phyloP scores from a whole-genome alignment of 2,797 vertebrate species.

The Eulemur rubriventer region DNA sequence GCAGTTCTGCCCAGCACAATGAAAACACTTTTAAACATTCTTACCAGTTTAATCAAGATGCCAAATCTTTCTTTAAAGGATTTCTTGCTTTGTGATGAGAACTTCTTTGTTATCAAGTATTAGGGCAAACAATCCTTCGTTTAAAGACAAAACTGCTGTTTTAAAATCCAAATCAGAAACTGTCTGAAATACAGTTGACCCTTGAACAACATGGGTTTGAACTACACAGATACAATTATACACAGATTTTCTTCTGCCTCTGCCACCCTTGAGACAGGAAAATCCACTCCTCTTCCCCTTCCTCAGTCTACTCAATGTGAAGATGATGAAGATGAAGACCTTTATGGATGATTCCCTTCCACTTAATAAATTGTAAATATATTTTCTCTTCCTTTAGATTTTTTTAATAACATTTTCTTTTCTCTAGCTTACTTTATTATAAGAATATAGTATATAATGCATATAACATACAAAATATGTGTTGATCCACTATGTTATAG shows the following conservation, averaged over 20 bases:
- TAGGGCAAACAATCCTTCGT: background rate
- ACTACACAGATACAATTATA: background rate
- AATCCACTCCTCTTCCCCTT: background rate
- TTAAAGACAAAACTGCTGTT: slow-evolving; percentile 31
- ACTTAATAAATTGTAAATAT: background rate
- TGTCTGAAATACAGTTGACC: background rate
- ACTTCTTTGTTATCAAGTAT: background rate
- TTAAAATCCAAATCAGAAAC: slow-evolving; percentile 30
- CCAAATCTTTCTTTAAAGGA: background rate
- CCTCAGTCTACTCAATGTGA: background rate
- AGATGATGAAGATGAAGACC: background rate
- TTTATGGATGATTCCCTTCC: background rate
- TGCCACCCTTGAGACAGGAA: background rate
- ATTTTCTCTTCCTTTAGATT: background rate
- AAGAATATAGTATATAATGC: background rate
- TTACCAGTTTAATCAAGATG: background rate
- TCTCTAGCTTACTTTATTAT: background rate
- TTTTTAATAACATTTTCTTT: background rate
- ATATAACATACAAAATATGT: background rate
- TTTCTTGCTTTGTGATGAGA: slow-evolving; percentile 35
- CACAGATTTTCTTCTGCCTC: background rate
- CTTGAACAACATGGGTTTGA: background rate
- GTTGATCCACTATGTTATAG: background rate
- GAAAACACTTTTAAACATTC: background rate
- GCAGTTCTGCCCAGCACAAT: background rate